Base-by-base conservation (phyloP, 64 coral and sea anemone species). In the Stichodactyla mertensii region DNA sequence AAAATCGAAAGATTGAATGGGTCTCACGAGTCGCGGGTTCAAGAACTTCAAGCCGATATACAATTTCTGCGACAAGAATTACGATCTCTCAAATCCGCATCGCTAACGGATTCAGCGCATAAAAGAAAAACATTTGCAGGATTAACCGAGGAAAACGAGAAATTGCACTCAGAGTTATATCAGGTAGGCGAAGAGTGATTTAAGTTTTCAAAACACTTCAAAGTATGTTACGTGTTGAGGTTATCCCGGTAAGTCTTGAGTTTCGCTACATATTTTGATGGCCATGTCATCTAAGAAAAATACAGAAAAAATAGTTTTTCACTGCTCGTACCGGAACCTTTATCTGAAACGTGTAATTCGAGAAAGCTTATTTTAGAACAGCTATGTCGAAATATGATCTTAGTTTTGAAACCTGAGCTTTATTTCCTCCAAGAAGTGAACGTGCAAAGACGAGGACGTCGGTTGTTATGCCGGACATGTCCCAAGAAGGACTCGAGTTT, bases 141-240 rank as follows among this genome's bases (percentile, higher is more conserved):
- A 20, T 77, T 96, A 20, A 89, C 88, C 19, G 94, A 96, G 54
- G 94, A 96, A 58, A 96, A 93, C 52, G 91, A 96, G 36, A 89
- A 84, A 86, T 88, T 96, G 54, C 91, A 96, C 51, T 71, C 45
- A 53, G 94, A 96, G 19, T 81, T 81, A 55, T 81, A 55, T 54
- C 78, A 81, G 78, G 78, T 81, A 55, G 53, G 78, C 15, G 78
- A 81, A 81, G 53, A 81, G 6, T 53, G 78, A 52, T 81, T 53
- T 81, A 5, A 13, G 15, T 52, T 81, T 18, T 54, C 15, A 52
- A 18, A 74, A 74, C 69, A 74, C 26, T 22, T 66, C 59, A 61
- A 61, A 66, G 22, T 9, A 66, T 66, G 4, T 66, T n/a, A 64
- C 19, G 16, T 6, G 2, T 9, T n/a, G 18, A 12, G 18, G 3